Evolutionary conservation across 2,888 invertebrate genomes (phyloP).

Genomic region (Branchipolynoe longqiensis): DNA sequence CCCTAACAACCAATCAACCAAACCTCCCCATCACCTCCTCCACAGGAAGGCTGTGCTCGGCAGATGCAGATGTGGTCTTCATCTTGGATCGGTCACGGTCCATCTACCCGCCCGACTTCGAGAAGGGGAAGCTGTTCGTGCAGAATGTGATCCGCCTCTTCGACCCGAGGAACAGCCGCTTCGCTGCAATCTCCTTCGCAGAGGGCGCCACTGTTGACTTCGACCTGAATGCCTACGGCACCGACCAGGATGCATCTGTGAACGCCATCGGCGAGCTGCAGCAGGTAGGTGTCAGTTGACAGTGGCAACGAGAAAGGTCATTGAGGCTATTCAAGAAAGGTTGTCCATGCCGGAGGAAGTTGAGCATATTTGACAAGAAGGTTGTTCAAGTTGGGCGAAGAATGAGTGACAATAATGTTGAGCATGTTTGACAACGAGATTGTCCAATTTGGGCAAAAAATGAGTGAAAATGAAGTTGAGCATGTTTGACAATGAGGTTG

Average conservation of each 20-base stretch:
- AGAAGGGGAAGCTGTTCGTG: slow-evolving; percentile 27
- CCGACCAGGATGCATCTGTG: not conserved
- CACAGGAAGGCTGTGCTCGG: not conserved
- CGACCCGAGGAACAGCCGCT: not conserved
- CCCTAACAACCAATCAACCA: too few species aligned
- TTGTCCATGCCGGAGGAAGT: too few species aligned
- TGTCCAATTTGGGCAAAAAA: too few species aligned
- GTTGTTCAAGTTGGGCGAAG: too few species aligned
- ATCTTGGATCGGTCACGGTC: slow-evolving; percentile 24
- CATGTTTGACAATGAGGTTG: too few species aligned
- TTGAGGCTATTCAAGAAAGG: too few species aligned
- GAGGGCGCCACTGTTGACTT: slow-evolving; percentile 14
- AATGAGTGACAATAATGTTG: too few species aligned
- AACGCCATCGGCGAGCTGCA: not conserved
- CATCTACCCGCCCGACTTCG: slow-evolving; percentile 43
- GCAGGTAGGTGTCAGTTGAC: not conserved
- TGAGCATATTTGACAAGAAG: too few species aligned
- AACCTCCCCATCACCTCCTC: too few species aligned
- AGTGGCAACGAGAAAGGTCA: too few species aligned
- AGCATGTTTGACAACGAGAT: too few species aligned
- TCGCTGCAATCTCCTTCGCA: slow-evolving; percentile 5
- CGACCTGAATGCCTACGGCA: not conserved
- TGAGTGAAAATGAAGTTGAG: too few species aligned
- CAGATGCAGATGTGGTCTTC: slow-evolving; percentile 26
- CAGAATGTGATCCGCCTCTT: slow-evolving; percentile 14